A percentile compares a stretch with the other conserved stretches of the same genome.
These are phyloP conservation scores for Tetrao urogallus DNA, from an alignment of 2,113 vertebrate genomes.

Conservation along the genomic window DNA sequence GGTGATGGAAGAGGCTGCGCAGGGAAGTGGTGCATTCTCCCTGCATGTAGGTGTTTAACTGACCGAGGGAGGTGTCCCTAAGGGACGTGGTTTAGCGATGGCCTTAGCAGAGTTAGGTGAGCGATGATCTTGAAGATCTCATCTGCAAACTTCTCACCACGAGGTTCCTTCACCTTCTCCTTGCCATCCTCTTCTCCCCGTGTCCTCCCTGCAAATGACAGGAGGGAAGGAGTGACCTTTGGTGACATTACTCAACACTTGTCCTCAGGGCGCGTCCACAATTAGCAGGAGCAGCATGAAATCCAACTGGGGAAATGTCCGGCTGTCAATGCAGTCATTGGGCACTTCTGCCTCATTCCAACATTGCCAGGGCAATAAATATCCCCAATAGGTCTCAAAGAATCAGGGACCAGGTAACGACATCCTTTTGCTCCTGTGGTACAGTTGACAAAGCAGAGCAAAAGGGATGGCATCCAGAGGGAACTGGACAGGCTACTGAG, in stretches of 20 bases:
- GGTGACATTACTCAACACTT: not conserved
- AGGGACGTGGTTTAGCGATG: not conserved
- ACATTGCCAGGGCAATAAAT: too few relatives aligned
- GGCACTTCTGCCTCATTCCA: not conserved
- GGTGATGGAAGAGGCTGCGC: not conserved
- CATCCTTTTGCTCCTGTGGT: too few relatives aligned
- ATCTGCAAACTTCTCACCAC: not conserved
- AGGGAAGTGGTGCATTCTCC: not conserved
- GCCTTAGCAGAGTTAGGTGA: not conserved
- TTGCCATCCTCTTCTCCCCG: not conserved
- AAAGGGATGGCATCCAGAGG: too few relatives aligned
- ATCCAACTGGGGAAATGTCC: not conserved
- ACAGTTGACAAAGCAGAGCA: too few relatives aligned
- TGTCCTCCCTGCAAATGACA: not conserved
- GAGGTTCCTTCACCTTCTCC: not conserved
- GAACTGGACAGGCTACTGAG: too few relatives aligned
- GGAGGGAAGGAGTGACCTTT: constrained; percentile 6
- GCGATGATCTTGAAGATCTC: not conserved
- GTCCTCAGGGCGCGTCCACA: not conserved
- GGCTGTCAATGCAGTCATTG: too few relatives aligned
- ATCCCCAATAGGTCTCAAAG: too few relatives aligned
- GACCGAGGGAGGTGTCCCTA: not conserved
- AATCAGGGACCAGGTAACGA: too few relatives aligned
- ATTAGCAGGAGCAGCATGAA: not conserved
- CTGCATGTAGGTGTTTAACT: not conserved